These are phyloP conservation scores for Orbicella faveolata DNA, from an alignment of 64 coral and sea anemone genomes.

Conservation along the genomic window DNA sequence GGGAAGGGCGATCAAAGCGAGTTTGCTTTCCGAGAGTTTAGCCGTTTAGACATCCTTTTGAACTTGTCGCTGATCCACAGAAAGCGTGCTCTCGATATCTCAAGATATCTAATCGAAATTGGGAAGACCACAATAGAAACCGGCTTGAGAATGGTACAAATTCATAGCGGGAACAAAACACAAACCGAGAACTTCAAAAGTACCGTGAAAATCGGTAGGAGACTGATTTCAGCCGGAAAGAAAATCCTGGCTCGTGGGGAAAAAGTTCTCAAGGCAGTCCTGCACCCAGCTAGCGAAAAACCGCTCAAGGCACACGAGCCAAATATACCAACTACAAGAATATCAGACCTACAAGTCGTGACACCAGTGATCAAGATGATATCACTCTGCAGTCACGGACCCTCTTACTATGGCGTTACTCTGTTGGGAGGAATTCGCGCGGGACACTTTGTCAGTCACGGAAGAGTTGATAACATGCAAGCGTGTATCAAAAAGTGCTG, in stretches of 20 bases:
- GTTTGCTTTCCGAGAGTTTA: constrained; percentile 35
- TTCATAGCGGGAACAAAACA: constrained; percentile 6
- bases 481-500: constrained; percentile 87
- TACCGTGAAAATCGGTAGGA: constrained; percentile 58
- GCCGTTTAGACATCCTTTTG: constrained; percentile 55
- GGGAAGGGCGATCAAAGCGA: background rate
- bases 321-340: background rate
- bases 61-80: constrained; percentile 55
- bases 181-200: constrained; percentile 12
- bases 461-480: constrained; percentile 72
- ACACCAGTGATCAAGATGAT: constrained; percentile 85
- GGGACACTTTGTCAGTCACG: constrained; percentile 76
- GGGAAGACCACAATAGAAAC: constrained; percentile 72
- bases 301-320: background rate
- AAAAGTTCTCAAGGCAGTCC: constrained; percentile 37
- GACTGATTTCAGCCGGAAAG: constrained; percentile 69
- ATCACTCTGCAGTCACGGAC: constrained; percentile 78
- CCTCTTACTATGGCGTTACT: constrained; percentile 66
- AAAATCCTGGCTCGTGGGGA: constrained; percentile 65
- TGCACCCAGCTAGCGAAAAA: background rate
- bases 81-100: constrained; percentile 61
- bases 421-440: constrained; percentile 73
- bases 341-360: background rate
- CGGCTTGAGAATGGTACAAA: constrained; percentile 52
- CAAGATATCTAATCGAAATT: constrained; percentile 71